Conservation (phyloP, 1,140 invertebrate species). For the Radopholus similis region DNA sequence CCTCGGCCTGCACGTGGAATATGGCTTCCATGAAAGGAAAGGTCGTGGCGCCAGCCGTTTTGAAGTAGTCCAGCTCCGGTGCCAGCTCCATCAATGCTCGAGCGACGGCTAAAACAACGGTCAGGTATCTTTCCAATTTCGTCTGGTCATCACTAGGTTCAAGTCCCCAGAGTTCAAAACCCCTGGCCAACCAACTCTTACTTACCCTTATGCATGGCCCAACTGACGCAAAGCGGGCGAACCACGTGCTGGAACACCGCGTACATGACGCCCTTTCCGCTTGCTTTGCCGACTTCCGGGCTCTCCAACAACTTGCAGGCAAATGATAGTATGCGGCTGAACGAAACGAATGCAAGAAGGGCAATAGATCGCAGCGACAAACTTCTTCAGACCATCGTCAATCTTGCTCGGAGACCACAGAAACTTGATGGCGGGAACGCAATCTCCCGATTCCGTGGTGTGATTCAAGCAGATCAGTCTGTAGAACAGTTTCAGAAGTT, state of each 20-base stretch:
- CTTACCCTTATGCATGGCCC: conserved; percentile 8
- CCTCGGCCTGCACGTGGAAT: conserved; percentile 9
- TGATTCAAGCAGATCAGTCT: conserved; percentile 19
- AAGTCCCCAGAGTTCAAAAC: not conserved
- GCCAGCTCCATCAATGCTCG: conserved; percentile 24
- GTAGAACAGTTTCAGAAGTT: not conserved
- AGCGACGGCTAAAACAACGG: conserved; percentile 14
- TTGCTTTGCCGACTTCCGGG: conserved; percentile 24
- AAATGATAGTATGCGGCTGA: conserved; percentile 18
- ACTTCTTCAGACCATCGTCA: conserved; percentile 21
- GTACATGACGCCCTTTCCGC: conserved; percentile 6
- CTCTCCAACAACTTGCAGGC: conserved; percentile 24
- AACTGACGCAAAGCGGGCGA: conserved; percentile 18
- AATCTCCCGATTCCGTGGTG: conserved; percentile 11
- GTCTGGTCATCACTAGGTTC: not conserved
- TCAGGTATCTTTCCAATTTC: not conserved
- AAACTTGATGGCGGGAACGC: conserved; percentile 5
- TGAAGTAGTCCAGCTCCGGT: conserved; percentile 19
- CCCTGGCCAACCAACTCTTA: not conserved
- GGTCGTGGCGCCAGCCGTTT: conserved; percentile 13
- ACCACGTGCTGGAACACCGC: conserved; percentile 22
- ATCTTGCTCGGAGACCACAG: conserved; percentile 24
- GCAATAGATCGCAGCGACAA: not conserved
- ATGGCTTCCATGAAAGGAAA: conserved; percentile 30
- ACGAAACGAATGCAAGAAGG: not conserved